These are phyloP conservation scores for Hirtodrosophila confusa DNA, from an alignment of 2,888 invertebrate species.

Conservation along the genomic window DNA sequence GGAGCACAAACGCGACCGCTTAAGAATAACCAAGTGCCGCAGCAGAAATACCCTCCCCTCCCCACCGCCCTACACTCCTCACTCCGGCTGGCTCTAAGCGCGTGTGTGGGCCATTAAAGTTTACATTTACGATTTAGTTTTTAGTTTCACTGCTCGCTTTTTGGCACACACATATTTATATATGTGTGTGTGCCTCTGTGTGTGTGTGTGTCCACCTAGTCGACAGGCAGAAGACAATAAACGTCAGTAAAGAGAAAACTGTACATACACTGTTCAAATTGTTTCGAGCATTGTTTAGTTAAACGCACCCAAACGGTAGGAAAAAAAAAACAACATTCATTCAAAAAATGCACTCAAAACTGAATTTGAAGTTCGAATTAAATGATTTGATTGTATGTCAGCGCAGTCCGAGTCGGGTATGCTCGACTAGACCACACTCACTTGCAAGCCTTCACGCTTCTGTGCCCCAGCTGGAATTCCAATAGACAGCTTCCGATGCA, in stretches of 20 bases:
- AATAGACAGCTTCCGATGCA: no score
- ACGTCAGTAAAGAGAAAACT: constrained; percentile 1
- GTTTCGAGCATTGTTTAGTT: no score
- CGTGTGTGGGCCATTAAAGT: constrained; percentile 52
- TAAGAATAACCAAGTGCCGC: constrained; percentile 69
- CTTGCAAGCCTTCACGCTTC: no score
- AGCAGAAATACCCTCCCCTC: not conserved
- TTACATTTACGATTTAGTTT: constrained; percentile 68
- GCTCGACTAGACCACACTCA: no score
- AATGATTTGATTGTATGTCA: no score
- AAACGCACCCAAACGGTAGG: no score
- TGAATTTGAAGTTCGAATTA: no score
- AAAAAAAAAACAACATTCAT: no score
- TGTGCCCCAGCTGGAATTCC: no score
- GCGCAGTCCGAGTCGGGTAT: no score
- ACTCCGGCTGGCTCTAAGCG: not conserved
- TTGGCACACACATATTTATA: constrained; percentile 13
- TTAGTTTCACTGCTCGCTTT: constrained; percentile 37
- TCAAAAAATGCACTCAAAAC: no score
- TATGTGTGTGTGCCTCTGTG: constrained; percentile 5
- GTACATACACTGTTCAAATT: constrained; percentile 15
- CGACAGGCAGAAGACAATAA: constrained; percentile 28
- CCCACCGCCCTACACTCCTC: no score
- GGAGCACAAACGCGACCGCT: constrained; percentile 78
- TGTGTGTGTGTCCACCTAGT: not conserved